Percentiles rank a stretch among this genome's conserved stretches.
Conservation (phyloP, 64 coral and sea anemone genomes). For the Catalaphyllia jardinei region DNA sequence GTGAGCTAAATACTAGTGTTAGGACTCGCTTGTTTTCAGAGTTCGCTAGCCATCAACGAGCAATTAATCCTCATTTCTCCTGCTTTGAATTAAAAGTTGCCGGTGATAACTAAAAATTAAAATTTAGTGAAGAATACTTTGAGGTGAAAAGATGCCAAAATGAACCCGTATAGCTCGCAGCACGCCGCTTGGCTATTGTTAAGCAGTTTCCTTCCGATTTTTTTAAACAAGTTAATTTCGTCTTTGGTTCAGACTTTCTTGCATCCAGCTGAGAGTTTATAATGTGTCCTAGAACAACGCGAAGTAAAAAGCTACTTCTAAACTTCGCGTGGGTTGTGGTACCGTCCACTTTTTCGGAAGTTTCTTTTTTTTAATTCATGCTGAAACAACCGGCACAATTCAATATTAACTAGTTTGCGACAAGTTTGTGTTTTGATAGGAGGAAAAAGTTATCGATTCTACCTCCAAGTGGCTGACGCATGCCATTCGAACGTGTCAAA, state of each 20-base stretch:
- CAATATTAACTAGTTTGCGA: slow-evolving; percentile 8
- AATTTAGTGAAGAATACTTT: slow-evolving; percentile 34
- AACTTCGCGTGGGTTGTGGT: neutral
- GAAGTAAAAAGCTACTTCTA: neutral
- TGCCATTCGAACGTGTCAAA: slow-evolving; percentile 3
- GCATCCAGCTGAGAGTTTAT: slow-evolving; percentile 6
- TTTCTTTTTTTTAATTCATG: neutral
- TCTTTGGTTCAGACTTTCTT: neutral
- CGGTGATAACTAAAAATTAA: slow-evolving; percentile 24
- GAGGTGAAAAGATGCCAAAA: slow-evolving; percentile 28
- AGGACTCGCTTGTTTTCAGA: neutral
- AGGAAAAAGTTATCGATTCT: slow-evolving; percentile 16
- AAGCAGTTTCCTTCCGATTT: slow-evolving; percentile 40
- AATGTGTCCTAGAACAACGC: slow-evolving; percentile 15
- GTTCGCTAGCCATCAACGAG: neutral
- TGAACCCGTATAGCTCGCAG: slow-evolving; percentile 7
- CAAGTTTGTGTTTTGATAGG: neutral
- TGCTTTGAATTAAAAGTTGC: slow-evolving; percentile 20
- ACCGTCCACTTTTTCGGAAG: slow-evolving; percentile 31
- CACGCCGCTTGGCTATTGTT: slow-evolving; percentile 10
- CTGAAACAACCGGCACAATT: neutral
- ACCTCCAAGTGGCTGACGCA: neutral
- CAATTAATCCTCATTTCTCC: neutral
- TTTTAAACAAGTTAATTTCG: slow-evolving; percentile 70
- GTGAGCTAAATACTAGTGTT: neutral